phyloP scores from a whole-genome alignment of 1,140 invertebrate species.

The Drosophila tropicalis region DNA sequence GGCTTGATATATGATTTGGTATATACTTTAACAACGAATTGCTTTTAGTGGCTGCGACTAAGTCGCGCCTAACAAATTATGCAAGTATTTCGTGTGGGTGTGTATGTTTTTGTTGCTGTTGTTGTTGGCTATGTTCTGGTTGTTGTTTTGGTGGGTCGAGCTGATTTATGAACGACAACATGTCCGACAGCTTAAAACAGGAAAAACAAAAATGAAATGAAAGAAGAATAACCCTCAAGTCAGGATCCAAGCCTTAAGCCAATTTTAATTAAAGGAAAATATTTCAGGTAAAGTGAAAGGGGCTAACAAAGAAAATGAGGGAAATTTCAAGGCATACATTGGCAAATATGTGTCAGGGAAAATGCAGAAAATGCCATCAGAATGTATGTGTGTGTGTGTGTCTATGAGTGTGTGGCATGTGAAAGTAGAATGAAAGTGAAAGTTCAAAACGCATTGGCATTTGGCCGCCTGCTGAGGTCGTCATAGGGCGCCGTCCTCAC shows the following conservation, averaged over 20 bases:
- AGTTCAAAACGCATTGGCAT: constrained; percentile 29
- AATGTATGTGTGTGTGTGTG: neutral
- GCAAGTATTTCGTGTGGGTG: constrained; percentile 37
- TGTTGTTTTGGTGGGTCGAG: constrained; percentile 7
- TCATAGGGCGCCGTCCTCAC: neutral
- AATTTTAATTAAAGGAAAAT: constrained; percentile 64
- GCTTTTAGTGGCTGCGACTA: constrained; percentile 59
- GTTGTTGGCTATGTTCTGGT: constrained; percentile 10
- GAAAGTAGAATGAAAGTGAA: constrained; percentile 26
- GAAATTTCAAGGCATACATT: constrained; percentile 21
- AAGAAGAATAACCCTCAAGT: constrained; percentile 22
- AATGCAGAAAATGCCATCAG: constrained; percentile 31
- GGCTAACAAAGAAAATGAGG: constrained; percentile 25
- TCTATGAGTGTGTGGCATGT: neutral
- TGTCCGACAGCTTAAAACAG: constrained; percentile 13
- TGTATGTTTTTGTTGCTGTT: neutral
- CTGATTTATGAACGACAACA: constrained; percentile 61
- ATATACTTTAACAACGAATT: constrained; percentile 71
- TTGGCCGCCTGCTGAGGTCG: constrained; percentile 2
- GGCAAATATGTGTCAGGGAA: constrained; percentile 41
- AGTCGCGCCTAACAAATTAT: constrained; percentile 65
- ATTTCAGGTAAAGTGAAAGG: constrained; percentile 34
- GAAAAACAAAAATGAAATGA: constrained; percentile 9
- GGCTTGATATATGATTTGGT: constrained; percentile 71
- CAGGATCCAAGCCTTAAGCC: constrained; percentile 22